Evolutionary conservation across 2,888 invertebrate genomes (phyloP).

Genomic region (Epirrhoe alternata): DNA sequence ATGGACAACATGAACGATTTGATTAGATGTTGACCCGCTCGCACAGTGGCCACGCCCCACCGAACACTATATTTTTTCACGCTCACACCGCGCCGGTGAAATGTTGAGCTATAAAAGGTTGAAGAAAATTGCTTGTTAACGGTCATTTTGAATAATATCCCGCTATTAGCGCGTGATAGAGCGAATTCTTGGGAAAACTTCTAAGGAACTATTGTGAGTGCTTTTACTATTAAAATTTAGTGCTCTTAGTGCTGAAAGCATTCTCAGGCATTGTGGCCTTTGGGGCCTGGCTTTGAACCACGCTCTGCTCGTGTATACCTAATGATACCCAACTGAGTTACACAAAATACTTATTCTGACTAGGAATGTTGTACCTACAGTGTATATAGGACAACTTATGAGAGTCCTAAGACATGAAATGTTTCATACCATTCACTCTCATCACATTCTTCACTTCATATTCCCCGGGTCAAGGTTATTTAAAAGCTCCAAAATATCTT

Average conservation of each 20-base stretch:
- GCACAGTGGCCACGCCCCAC: constrained; percentile 30
- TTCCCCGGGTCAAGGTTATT: too few relatives aligned
- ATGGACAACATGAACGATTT: too few relatives aligned
- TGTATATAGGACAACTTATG: background rate
- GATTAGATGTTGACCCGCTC: constrained; percentile 15
- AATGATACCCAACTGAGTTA: background rate
- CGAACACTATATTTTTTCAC: constrained; percentile 45
- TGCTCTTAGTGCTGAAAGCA: constrained; percentile 20
- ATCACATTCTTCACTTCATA: too few relatives aligned
- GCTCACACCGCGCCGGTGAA: constrained; percentile 31
- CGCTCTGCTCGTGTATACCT: background rate
- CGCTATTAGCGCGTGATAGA: constrained; percentile 32
- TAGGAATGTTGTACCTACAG: background rate
- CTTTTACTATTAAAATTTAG: constrained; percentile 23
- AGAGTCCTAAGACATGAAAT: too few relatives aligned
- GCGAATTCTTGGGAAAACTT: constrained; percentile 22
- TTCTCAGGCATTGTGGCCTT: constrained; percentile 3
- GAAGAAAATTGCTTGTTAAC: constrained; percentile 45
- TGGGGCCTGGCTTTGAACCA: background rate
- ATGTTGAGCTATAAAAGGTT: constrained; percentile 42
- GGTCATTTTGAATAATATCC: constrained; percentile 45
- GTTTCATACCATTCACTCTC: too few relatives aligned
- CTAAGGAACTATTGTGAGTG: constrained; percentile 18
- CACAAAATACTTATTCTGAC: background rate
- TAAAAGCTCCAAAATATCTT: background rate